phyloP scores from a whole-genome alignment of 2,888 invertebrate genomes.

The Ophraella communa region DNA sequence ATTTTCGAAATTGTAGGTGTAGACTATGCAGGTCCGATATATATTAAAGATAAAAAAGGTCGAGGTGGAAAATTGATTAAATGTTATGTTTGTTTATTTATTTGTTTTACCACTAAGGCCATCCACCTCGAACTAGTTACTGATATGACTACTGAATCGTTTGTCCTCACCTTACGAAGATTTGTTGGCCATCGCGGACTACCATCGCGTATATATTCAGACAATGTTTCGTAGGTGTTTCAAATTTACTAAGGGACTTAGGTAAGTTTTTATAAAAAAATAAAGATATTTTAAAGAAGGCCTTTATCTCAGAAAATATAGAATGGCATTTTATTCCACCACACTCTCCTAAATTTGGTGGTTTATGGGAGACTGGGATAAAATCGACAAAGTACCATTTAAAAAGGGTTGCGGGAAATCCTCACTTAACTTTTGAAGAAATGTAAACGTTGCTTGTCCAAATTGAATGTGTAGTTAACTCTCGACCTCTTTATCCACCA shows the following conservation, averaged over 20 bases:
- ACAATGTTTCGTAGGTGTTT: not conserved
- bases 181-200: not conserved
- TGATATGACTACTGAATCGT: constrained; percentile 20
- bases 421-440: no score
- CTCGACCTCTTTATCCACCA: no score
- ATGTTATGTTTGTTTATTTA: not conserved
- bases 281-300: not conserved
- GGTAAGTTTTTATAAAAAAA: no score
- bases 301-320: not conserved
- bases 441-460: no score
- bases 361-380: no score
- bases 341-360: not conserved
- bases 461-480: no score
- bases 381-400: no score
- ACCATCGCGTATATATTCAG: not conserved
- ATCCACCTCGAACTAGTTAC: constrained; percentile 13
- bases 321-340: not conserved
- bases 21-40: not conserved
- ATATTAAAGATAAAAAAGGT: no score
- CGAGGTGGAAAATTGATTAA: not conserved
- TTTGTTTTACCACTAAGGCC: not conserved
- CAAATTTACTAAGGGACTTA: not conserved
- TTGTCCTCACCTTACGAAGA: not conserved
- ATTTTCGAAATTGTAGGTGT: not conserved
- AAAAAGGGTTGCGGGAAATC: no score